phyloP scores from a whole-genome alignment of 2,113 vertebrate genomes.

The Hippocampus abdominalis region DNA sequence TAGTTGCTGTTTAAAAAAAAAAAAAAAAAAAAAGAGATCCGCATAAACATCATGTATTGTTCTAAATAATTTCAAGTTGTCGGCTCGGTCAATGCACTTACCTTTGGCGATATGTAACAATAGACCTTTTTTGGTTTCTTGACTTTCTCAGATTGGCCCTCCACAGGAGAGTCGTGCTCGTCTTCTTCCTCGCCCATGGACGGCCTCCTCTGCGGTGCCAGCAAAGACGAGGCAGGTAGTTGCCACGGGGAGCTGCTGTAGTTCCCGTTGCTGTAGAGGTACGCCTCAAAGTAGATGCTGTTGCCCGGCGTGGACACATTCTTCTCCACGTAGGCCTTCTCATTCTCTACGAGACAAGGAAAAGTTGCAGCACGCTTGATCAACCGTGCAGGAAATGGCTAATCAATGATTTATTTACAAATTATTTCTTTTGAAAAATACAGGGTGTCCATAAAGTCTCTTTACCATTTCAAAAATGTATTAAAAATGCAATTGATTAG shows the following conservation, averaged over 20 bases:
- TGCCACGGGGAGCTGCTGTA: constrained; percentile 86
- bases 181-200: constrained; percentile 88
- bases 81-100: constrained; percentile 43
- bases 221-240: constrained; percentile 78
- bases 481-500: no score
- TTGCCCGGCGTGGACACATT: constrained; percentile 95
- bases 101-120: constrained; percentile 99
- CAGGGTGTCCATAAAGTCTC: no score
- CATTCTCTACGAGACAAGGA: constrained; percentile 78
- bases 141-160: constrained; percentile 86
- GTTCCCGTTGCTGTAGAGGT: constrained; percentile 88
- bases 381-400: neutral
- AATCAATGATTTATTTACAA: neutral
- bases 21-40: neutral
- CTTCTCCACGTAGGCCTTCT: constrained; percentile 92
- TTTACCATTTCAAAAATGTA: no score
- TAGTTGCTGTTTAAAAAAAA: constrained; percentile 82
- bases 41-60: neutral
- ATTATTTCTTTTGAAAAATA: neutral
- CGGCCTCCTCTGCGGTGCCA: constrained; percentile 83
- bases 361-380: neutral
- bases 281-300: constrained; percentile 96
- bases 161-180: constrained; percentile 84
- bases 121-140: constrained; percentile 99
- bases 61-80: neutral